Percentiles rank a stretch among this genome's conserved stretches.
Conservation (phyloP, 2,888 invertebrate species). For the Ennomos quercinarius region DNA sequence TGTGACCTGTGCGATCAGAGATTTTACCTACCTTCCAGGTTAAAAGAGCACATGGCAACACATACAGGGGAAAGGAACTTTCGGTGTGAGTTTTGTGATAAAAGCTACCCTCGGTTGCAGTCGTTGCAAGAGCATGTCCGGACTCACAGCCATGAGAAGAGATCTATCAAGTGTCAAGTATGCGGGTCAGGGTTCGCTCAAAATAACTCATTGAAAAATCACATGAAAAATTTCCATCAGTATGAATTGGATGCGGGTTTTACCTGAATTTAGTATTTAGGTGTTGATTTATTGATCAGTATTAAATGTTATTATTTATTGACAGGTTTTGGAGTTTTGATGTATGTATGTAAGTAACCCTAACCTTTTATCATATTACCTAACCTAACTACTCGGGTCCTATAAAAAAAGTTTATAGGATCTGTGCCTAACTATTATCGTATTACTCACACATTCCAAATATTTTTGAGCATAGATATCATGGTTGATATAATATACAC, state of each 20-base stretch:
- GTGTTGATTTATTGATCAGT: constrained; percentile 9
- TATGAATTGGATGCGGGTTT: constrained; percentile 32
- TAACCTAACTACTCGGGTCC: no score
- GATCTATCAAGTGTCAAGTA: constrained; percentile 73
- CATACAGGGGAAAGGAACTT: constrained; percentile 77
- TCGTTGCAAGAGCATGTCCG: constrained; percentile 84
- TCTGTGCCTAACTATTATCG: no score
- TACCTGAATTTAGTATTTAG: constrained; percentile 16
- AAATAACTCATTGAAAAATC: constrained; percentile 83
- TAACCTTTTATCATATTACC: no score
- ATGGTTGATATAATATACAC: no score
- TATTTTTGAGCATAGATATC: no score
- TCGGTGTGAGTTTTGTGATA: constrained; percentile 73
- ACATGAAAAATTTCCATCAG: constrained; percentile 78
- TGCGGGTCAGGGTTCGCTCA: constrained; percentile 85
- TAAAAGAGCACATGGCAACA: constrained; percentile 75
- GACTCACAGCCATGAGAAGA: constrained; percentile 81
- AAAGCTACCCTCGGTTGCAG: constrained; percentile 69
- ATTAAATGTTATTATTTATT: constrained; percentile 19
- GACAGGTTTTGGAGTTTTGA: not conserved
- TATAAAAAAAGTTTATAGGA: no score
- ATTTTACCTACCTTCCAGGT: constrained; percentile 75
- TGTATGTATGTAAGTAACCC: not conserved
- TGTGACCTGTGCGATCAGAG: constrained; percentile 83
- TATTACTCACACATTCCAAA: no score